Evolutionary conservation across 2,797 vertebrate genomes (phyloP), one percentile per base, ranked within the genome.

Genomic region (Micromesistius poutassou): DNA sequence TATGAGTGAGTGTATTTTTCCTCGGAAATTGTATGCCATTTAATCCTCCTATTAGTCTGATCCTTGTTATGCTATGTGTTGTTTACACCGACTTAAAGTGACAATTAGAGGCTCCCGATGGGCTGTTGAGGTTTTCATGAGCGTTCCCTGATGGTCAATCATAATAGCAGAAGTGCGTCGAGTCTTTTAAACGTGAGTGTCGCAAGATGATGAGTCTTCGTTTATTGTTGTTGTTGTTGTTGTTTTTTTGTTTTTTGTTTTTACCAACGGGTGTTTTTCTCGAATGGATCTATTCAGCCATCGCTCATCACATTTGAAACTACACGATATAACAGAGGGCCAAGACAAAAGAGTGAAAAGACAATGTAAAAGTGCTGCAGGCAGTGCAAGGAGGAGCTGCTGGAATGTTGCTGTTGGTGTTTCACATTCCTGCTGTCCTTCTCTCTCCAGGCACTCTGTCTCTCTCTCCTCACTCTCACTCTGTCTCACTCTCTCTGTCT

Each of bases 321-420:
- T 75, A 72, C 72, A 86, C 82, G 72, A 82, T 82, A 77, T 89
- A 87, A 90, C 88, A 86, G 78, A 85, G 82, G 82, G 74, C 83
- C 84, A 83, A 87, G 72, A 77, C 78, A 90, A 90, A 92, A 93
- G 91, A 89, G 90, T 84, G 76, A 82, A 88, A 84, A 89, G 90
- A 92, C 91, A 92, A 93, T 91, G 87, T 84, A 72, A 86, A 88
- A 89, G 84, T 87, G 91, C 93, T 91, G 89, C 90, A 92, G 92
- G 92, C 92, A 81, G 86, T 89, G 87, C 90, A 91, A 92, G 89
- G 85, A 91, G 92, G 89, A 90, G 89, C 87, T 89, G 38, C 72
- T 87, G 94, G 94, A 95, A 95, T 95, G 94, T 91, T 93, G 82
- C 85, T 90, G 94, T 94, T 94, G 92, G 91, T 93, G 92, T 94